Conservation (phyloP, 2,113 vertebrate genomes). For the Oenanthe melanoleuca region DNA sequence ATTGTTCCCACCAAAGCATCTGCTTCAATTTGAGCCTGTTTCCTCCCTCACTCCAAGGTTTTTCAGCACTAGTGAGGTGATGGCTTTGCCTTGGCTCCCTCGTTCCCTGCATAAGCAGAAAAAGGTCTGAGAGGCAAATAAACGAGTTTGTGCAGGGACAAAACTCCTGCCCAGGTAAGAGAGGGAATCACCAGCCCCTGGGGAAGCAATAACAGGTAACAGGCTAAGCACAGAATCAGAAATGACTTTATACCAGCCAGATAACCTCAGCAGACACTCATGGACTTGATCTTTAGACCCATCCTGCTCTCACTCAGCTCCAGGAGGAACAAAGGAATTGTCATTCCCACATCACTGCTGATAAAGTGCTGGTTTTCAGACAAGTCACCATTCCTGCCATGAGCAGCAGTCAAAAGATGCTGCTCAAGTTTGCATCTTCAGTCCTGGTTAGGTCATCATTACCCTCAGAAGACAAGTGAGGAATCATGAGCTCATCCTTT, state of each 20-base stretch:
- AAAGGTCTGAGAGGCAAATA: background rate
- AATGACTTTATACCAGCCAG: background rate
- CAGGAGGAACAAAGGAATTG: background rate
- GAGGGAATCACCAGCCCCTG: background rate
- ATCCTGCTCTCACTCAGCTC: background rate
- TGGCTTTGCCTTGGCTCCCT: background rate
- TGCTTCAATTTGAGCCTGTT: slow-evolving; percentile 46
- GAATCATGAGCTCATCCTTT: slow-evolving; percentile 62
- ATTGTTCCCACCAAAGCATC: slow-evolving; percentile 69
- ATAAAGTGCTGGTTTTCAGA: background rate
- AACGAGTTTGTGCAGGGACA: background rate
- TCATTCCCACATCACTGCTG: background rate
- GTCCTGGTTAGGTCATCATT: slow-evolving; percentile 17
- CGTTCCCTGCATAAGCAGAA: background rate
- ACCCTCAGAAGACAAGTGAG: slow-evolving; percentile 23
- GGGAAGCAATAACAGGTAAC: background rate
- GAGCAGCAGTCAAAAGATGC: background rate
- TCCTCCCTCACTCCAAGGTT: slow-evolving; percentile 8
- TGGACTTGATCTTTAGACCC: background rate
- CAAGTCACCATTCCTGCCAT: background rate
- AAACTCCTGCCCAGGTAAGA: background rate
- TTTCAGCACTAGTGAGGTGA: background rate
- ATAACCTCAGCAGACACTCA: background rate
- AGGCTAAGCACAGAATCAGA: background rate
- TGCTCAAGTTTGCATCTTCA: background rate